Conservation (phyloP, 2,797 vertebrate species). For the Calcarius lapponicus region DNA sequence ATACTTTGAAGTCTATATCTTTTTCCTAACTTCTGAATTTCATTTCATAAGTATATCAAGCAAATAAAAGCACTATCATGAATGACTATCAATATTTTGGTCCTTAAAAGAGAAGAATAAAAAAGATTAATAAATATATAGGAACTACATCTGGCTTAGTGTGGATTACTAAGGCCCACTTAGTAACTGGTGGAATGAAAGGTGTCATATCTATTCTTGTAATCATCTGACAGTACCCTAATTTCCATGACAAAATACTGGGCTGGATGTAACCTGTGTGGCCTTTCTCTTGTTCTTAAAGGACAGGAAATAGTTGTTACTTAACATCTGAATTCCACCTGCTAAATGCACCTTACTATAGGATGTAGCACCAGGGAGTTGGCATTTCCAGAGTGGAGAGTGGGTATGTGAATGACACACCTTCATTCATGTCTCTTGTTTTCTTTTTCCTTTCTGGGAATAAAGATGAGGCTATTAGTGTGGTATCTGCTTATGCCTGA, state of each 20-base stretch:
- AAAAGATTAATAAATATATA: neutral
- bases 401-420: neutral
- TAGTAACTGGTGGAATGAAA: neutral
- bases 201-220: neutral
- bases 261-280: neutral
- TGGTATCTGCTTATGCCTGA: neutral
- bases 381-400: neutral
- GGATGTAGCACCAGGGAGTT: neutral
- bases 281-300: neutral
- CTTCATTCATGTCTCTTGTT: neutral
- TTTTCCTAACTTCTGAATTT: neutral
- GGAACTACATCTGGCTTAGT: neutral
- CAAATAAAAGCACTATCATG: neutral
- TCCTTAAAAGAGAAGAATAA: neutral
- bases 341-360: neutral
- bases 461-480: neutral
- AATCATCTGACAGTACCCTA: neutral
- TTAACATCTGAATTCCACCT: neutral
- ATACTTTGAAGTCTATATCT: neutral
- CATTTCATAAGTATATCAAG: neutral
- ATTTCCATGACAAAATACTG: neutral
- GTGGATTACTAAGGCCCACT: neutral
- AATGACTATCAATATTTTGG: neutral
- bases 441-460: neutral
- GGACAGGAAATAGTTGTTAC: neutral